Conservation (phyloP, 2,797 vertebrate species). For the Tragopan temminckii region DNA sequence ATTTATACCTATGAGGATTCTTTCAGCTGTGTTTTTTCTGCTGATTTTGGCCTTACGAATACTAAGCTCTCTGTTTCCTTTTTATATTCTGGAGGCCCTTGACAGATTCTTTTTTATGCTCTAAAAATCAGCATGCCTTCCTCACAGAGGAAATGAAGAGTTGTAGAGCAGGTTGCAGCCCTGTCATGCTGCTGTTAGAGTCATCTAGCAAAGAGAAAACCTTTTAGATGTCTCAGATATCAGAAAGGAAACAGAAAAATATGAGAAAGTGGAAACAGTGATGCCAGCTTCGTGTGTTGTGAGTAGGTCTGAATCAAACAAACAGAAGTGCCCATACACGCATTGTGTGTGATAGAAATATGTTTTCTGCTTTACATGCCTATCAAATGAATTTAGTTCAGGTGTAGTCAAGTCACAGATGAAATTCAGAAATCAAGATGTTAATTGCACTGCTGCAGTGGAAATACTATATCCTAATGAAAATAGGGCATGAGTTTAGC, state of each 20-base stretch:
- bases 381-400: not conserved
- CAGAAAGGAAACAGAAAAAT: slow-evolving; percentile 6
- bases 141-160: not conserved
- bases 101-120: not conserved
- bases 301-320: not conserved
- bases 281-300: not conserved
- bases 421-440: not conserved
- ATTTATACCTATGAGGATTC: not conserved
- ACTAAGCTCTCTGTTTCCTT: not conserved
- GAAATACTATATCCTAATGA: not conserved
- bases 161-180: not conserved
- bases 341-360: not conserved
- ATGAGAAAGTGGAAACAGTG: not conserved
- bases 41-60: not conserved
- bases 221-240: not conserved
- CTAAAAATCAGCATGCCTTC: not conserved
- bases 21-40: not conserved
- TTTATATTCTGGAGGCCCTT: not conserved
- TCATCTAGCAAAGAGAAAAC: not conserved
- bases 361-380: not conserved
- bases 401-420: not conserved
- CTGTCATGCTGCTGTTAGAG: not conserved
- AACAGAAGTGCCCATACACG: not conserved
- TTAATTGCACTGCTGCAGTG: not conserved
- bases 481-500: not conserved